phyloP scores from a whole-genome alignment of 2,797 vertebrate genomes.

The Falco concolor region DNA sequence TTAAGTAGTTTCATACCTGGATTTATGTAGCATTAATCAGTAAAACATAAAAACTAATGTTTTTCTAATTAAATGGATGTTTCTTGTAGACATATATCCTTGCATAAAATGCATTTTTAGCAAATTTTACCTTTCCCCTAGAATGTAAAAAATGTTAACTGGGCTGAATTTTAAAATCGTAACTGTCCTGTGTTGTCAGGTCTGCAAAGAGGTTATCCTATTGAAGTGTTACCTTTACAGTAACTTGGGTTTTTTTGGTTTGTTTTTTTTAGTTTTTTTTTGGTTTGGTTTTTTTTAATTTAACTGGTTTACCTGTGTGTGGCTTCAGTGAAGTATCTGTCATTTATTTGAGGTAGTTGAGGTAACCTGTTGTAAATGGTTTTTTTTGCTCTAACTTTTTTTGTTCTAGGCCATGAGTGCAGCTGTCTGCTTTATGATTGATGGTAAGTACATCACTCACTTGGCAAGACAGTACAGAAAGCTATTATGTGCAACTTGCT shows the following conservation, averaged over 20 bases:
- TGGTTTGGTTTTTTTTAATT: not conserved
- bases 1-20: not conserved
- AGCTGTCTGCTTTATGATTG: constrained; percentile 96
- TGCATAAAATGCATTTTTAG: not conserved
- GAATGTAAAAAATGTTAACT: not conserved
- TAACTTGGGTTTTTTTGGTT: rapidly evolving
- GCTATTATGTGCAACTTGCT: not conserved
- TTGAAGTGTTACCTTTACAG: not conserved
- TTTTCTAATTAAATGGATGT: not conserved
- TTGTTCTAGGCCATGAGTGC: constrained; percentile 93
- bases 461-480: not conserved
- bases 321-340: not conserved
- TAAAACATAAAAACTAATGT: not conserved
- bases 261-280: not conserved
- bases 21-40: not conserved
- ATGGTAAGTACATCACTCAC: constrained; percentile 79
- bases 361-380: not conserved
- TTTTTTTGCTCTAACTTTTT: constrained; percentile 29
- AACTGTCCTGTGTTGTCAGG: not conserved
- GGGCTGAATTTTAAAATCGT: not conserved
- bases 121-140: not conserved
- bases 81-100: not conserved
- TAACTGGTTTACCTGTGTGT: not conserved
- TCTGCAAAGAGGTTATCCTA: not conserved
- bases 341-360: not conserved